Percentiles rank a stretch among this genome's conserved stretches.
These are phyloP conservation scores for Alviniconcha marisindica DNA, from an alignment of 1,140 invertebrate genomes.

Conservation along the genomic window DNA sequence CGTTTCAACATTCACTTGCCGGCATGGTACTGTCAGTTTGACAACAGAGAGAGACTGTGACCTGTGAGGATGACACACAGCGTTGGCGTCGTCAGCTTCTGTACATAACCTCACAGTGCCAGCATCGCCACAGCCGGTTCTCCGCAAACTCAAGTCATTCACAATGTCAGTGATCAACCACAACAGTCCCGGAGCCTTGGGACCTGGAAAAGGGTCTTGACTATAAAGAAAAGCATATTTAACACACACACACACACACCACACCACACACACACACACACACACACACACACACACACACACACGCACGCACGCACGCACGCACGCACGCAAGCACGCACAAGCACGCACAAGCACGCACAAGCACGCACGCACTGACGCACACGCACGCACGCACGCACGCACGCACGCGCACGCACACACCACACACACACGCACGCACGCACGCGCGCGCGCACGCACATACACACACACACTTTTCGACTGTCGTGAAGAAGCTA, in stretches of 20 bases:
- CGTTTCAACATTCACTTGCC: no score
- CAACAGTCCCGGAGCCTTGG: no score
- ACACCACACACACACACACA: not conserved
- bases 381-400: not conserved
- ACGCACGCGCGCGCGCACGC: no score
- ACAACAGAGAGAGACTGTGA: no score
- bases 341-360: not conserved
- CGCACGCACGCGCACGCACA: not conserved
- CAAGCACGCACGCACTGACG: not conserved
- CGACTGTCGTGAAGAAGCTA: no score
- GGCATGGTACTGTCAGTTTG: no score
- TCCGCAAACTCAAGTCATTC: not conserved
- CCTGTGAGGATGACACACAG: no score
- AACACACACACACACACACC: no score
- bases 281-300: conserved; percentile 5
- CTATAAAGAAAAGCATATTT: no score
- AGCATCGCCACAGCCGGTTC: not conserved
- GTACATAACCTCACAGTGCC: not conserved
- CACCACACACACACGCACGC: not conserved
- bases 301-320: conserved; percentile 1
- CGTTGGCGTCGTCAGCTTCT: no score
- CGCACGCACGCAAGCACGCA: not conserved
- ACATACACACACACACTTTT: not conserved
- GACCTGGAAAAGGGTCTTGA: no score
- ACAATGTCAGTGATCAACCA: no score